Conservation (phyloP, 2,113 vertebrate species). For the Xenotilapia flavipinnis region DNA sequence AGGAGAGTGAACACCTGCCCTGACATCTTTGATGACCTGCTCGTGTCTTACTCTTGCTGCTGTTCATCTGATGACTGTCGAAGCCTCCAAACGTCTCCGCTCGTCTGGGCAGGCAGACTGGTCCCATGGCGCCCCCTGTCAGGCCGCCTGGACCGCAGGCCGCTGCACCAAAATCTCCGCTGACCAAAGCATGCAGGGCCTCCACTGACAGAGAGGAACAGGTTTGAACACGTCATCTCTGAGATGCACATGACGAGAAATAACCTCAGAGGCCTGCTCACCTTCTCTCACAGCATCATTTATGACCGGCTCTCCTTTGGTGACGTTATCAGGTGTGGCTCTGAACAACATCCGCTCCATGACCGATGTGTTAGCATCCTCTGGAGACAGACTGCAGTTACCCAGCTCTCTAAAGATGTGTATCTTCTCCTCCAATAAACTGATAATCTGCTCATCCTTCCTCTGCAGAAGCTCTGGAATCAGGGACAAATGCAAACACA, state of each 20-base stretch:
- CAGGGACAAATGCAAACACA: background rate
- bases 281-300: conserved; percentile 84
- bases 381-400: conserved; percentile 61
- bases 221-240: background rate
- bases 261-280: conserved; percentile 18
- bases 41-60: conserved; percentile 75
- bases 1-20: background rate
- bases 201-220: conserved; percentile 72
- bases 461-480: conserved; percentile 81
- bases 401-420: conserved; percentile 82
- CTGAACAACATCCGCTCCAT: conserved; percentile 77
- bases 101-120: conserved; percentile 81
- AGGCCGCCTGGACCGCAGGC: background rate
- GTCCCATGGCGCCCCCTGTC: conserved; percentile 68
- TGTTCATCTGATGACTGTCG: conserved; percentile 89
- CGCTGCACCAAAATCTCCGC: conserved; percentile 52
- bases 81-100: conserved; percentile 93
- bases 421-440: conserved; percentile 83
- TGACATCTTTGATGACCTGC: background rate
- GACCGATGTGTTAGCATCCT: conserved; percentile 58
- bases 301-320: conserved; percentile 82
- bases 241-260: background rate
- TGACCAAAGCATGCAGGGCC: conserved; percentile 78
- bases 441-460: conserved; percentile 85
- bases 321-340: conserved; percentile 78